Percentiles rank a stretch among this genome's conserved stretches.
phyloP scores from a whole-genome alignment of 1,140 invertebrate genomes.

The Ceratosolen fusciceps region DNA sequence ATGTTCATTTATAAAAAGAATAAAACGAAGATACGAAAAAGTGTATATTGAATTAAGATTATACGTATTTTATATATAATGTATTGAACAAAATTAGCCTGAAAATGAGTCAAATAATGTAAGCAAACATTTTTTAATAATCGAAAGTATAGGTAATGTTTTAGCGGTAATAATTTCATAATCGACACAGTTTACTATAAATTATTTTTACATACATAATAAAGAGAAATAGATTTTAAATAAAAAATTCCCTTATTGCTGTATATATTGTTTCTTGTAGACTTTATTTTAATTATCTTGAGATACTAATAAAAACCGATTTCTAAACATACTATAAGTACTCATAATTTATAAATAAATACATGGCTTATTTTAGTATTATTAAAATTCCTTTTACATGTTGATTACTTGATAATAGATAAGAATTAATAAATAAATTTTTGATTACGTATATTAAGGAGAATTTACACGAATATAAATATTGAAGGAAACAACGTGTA shows the following conservation, averaged over 20 bases:
- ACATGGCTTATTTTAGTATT: no score
- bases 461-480: no score
- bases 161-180: neutral
- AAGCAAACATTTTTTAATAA: neutral
- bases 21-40: neutral
- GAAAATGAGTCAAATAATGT: neutral
- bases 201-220: neutral
- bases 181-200: neutral
- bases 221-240: neutral
- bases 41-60: neutral
- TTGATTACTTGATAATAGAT: no score
- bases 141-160: conserved; percentile 4
- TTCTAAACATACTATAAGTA: no score
- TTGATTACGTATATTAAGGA: no score
- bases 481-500: no score
- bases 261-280: no score
- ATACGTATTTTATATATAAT: neutral
- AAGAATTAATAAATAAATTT: no score
- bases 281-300: neutral
- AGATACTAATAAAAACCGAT: neutral
- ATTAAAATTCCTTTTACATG: no score
- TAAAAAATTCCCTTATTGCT: neutral
- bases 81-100: neutral
- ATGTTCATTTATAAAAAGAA: no score
- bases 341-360: no score